Percentiles rank a stretch among this genome's conserved stretches.
These are phyloP conservation scores for Rugalucina vietnamica DNA, from an alignment of 2,888 invertebrate genomes.

Conservation along the genomic window DNA sequence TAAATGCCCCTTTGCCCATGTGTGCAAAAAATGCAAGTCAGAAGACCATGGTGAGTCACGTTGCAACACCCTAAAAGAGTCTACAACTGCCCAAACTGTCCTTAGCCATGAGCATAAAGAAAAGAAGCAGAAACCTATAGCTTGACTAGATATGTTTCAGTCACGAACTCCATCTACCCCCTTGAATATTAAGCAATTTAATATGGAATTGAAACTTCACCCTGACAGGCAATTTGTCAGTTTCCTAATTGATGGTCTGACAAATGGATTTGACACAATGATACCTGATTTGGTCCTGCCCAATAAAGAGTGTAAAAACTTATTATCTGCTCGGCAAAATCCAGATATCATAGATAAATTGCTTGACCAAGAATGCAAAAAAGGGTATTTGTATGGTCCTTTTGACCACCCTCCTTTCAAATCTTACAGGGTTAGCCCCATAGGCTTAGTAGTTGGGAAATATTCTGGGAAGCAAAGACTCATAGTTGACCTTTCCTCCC, in stretches of 20 bases:
- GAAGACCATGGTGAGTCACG: no score
- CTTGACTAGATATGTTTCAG: no score
- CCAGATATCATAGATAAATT: no score
- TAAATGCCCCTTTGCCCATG: no score
- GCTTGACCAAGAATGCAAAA: constrained; percentile 37
- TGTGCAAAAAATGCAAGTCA: no score
- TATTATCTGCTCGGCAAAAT: constrained; percentile 32
- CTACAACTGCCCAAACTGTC: no score
- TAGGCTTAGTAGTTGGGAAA: constrained; percentile 53
- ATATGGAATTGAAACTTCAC: no score
- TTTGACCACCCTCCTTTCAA: constrained; percentile 38
- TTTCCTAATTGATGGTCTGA: not conserved
- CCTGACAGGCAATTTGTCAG: not conserved
- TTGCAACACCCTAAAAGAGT: no score
- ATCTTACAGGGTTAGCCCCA: constrained; percentile 42
- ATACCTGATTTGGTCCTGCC: not conserved
- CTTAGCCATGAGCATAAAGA: no score
- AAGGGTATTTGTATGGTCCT: constrained; percentile 54
- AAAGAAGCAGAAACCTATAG: no score
- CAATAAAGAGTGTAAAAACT: constrained; percentile 20
- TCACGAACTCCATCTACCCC: no score
- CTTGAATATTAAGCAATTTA: no score
- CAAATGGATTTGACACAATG: not conserved
- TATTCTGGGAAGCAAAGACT: constrained; percentile 55
- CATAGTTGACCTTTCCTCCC: constrained; percentile 58